These are phyloP conservation scores for Pandemis corylana DNA, from an alignment of 2,888 invertebrate species.

Conservation along the genomic window DNA sequence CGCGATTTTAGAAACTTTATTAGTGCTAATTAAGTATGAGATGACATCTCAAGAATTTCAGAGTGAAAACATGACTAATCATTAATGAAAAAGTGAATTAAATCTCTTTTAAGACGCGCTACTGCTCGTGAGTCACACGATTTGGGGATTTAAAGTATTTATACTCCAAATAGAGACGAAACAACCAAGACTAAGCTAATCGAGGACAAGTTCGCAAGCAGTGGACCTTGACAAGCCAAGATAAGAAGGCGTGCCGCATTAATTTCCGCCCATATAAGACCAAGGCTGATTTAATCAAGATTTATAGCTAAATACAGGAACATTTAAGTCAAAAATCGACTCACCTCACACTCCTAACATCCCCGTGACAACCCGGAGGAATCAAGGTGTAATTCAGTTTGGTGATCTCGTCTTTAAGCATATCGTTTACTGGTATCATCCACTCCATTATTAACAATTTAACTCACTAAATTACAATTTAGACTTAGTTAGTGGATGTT, in stretches of 20 bases:
- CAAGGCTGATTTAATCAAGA: slow-evolving; percentile 5
- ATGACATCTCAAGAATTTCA: neutral
- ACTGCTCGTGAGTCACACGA: neutral
- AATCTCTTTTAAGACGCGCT: neutral
- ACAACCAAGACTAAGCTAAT: slow-evolving; percentile 2
- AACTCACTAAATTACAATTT: slow-evolving; percentile 14
- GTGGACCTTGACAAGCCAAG: slow-evolving; percentile 28
- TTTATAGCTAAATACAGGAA: neutral
- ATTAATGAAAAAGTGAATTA: neutral
- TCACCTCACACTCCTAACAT: slow-evolving; percentile 60
- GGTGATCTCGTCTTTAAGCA: slow-evolving; percentile 60
- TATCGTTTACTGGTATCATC: slow-evolving; percentile 59
- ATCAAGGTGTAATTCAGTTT: slow-evolving; percentile 60
- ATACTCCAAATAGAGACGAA: slow-evolving; percentile 11
- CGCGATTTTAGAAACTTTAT: neutral
- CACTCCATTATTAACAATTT: slow-evolving; percentile 53
- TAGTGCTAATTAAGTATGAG: neutral
- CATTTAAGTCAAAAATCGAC: slow-evolving; percentile 24
- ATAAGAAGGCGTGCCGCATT: slow-evolving; percentile 24
- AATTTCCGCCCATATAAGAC: slow-evolving; percentile 17
- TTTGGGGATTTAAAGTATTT: slow-evolving; percentile 7
- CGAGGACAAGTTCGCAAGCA: slow-evolving; percentile 6
- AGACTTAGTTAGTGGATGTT: slow-evolving; percentile 5
- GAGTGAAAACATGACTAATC: neutral
- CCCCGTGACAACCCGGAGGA: slow-evolving; percentile 63